phyloP scores from a whole-genome alignment of 2,797 vertebrate species.

The Macropodus opercularis region DNA sequence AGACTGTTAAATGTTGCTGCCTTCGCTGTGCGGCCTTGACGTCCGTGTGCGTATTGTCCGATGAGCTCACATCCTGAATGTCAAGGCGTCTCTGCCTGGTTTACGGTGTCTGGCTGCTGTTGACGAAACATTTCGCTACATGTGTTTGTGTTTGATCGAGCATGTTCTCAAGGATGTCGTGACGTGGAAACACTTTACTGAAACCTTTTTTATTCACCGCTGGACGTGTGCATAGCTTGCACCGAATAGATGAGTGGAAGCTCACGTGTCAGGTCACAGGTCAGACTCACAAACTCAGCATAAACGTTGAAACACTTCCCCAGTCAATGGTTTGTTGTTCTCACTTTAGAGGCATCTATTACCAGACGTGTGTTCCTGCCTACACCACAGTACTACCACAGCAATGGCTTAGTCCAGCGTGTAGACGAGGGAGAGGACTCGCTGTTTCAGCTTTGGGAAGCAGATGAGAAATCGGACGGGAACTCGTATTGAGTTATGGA shows the following conservation, averaged over 20 bases:
- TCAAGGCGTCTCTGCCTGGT: too few species aligned
- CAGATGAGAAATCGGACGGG: constrained; percentile 44
- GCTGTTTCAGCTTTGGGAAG: constrained; percentile 45
- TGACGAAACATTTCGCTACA: constrained; percentile 25
- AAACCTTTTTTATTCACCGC: constrained; percentile 8
- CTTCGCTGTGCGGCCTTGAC: constrained; percentile 69
- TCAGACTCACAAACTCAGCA: too few species aligned
- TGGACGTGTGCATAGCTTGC: constrained; percentile 25
- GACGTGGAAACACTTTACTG: constrained; percentile 19
- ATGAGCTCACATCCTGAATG: constrained; percentile 78
- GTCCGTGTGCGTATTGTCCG: constrained; percentile 73
- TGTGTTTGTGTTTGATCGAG: constrained; percentile 37
- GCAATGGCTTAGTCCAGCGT: constrained; percentile 10
- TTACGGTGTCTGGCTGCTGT: constrained; percentile 55
- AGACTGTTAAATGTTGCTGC: constrained; percentile 45
- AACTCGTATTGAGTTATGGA: constrained; percentile 32
- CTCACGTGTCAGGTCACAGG: neutral
- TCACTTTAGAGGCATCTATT: constrained; percentile 9
- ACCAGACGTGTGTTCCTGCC: constrained; percentile 12
- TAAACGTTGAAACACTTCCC: constrained; percentile 7
- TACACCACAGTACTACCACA: too few species aligned
- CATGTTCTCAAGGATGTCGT: constrained; percentile 19
- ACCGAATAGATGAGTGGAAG: neutral
- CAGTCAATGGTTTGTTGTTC: constrained; percentile 13
- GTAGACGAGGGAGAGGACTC: constrained; percentile 1